Evolutionary conservation across 2,888 invertebrate species (phyloP), one percentile per base, ranked within the genome.

Genomic region (Pharmacophagus antenor): DNA sequence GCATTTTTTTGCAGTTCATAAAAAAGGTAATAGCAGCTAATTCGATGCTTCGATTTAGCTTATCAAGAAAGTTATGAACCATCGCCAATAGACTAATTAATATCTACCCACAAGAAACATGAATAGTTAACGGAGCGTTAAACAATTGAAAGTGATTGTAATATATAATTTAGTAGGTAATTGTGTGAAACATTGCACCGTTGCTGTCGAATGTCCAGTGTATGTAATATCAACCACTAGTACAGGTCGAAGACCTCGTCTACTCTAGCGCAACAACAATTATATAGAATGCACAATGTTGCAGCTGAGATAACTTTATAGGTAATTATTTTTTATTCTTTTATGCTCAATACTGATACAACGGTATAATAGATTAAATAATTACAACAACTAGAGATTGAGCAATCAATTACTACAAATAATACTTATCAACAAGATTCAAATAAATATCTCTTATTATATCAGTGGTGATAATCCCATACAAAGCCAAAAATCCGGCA

Each of bases 231-330:
- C 41, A 42, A 59, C 42, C 41, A 54, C 53, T 17, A 48, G 21
- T 17, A 42, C 48, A 48, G 59, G 54, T 60, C 44, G 44, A 20
- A 20, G 55, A 51, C 55, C 59, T 42, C 46, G 20, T 42, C 48
- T n/a, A n/a, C n/a, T n/a, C n/a, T 51, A 51, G 22, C 46, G 44
- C 42, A 50, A 60, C 44, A 58, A 58, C 50, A 55, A 58, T 37
- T 23, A 50, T 54, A 50, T 37, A 50, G 51, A 55, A 50, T 44
- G 44, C 25, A 60, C 54, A 59, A 56, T 18, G 56, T 59, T 59
- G 59, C 54, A 46, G 23, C 23, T 47, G 22, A 22, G 58, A 58
- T 58, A 47, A 52, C 52, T 47, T 58, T 58, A 58, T 47, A 47
- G 47, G 20, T 31, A 41, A 52, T 52, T 20, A 58, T 17, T 23